Percentiles rank a stretch among this genome's conserved stretches.
Evolutionary conservation across 2,113 vertebrate species (phyloP).

Genomic region (Alligator mississippiensis): DNA sequence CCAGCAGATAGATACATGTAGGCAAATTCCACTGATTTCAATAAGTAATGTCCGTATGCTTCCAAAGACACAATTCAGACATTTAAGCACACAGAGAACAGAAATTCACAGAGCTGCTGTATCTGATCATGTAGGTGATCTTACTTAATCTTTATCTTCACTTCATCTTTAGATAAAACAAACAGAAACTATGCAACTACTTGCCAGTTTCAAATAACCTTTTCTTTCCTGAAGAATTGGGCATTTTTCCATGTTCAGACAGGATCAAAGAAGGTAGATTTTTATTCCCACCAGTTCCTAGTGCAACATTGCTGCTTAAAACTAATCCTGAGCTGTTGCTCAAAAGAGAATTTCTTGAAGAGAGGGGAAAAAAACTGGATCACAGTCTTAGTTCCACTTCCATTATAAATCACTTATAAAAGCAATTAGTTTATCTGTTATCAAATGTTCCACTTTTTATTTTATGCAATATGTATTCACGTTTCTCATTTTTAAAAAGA

Average conservation of each 20-base stretch:
- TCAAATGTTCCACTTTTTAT: not conserved
- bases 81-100: not conserved
- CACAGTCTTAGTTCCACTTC: not conserved
- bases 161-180: not conserved
- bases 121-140: not conserved
- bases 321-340: not conserved
- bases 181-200: fast-evolving
- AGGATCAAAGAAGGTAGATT: not conserved
- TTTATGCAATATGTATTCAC: fast-evolving
- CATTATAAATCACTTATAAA: not conserved
- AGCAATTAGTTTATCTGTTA: not conserved
- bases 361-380: not conserved
- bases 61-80: not conserved
- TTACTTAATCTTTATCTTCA: fast-evolving
- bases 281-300: not conserved
- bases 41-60: not conserved
- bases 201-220: not conserved
- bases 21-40: not conserved
- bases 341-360: not conserved
- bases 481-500: not conserved
- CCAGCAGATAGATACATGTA: not conserved
- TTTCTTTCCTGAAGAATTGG: not conserved
- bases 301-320: not conserved
- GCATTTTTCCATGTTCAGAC: not conserved
- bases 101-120: not conserved